These are phyloP conservation scores for Bombus impatiens DNA, from an alignment of 1,140 invertebrate genomes.

Conservation along the genomic window DNA sequence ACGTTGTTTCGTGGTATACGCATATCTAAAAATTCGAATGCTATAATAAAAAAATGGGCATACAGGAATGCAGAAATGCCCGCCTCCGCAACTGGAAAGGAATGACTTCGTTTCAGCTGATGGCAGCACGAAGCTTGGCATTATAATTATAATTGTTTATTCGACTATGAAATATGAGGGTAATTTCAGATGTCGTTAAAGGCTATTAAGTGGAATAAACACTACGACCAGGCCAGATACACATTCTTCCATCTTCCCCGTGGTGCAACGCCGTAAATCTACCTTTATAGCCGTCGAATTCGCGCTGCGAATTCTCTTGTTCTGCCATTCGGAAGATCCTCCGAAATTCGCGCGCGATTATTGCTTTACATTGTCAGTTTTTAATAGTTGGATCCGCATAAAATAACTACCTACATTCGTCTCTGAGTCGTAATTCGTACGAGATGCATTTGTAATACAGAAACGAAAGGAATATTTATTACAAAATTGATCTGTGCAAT, in stretches of 20 bases:
- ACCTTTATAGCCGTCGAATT: conserved; percentile 59
- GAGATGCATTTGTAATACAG: too few relatives aligned
- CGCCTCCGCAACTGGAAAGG: neutral
- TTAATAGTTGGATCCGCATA: neutral
- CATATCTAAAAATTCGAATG: neutral
- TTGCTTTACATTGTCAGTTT: neutral
- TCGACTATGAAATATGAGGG: conserved; percentile 56
- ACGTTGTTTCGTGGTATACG: too few relatives aligned
- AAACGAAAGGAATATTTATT: too few relatives aligned
- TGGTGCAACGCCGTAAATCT: conserved; percentile 51
- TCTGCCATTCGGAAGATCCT: neutral
- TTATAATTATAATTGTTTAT: conserved; percentile 55
- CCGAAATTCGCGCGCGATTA: conserved; percentile 8
- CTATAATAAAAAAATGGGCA: neutral
- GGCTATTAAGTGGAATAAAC: conserved; percentile 60
- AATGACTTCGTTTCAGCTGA: conserved; percentile 9
- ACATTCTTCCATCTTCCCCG: conserved; percentile 41
- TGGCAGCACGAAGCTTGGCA: conserved; percentile 8
- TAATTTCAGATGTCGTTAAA: conserved; percentile 63
- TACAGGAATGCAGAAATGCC: conserved; percentile 12
- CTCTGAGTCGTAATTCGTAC: too few relatives aligned
- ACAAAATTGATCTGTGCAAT: too few relatives aligned
- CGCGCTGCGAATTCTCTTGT: conserved; percentile 14
- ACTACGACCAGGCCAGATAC: conserved; percentile 42
- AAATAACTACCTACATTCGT: neutral